phyloP scores from a whole-genome alignment of 2,113 vertebrate genomes.

The Origma solitaria region DNA sequence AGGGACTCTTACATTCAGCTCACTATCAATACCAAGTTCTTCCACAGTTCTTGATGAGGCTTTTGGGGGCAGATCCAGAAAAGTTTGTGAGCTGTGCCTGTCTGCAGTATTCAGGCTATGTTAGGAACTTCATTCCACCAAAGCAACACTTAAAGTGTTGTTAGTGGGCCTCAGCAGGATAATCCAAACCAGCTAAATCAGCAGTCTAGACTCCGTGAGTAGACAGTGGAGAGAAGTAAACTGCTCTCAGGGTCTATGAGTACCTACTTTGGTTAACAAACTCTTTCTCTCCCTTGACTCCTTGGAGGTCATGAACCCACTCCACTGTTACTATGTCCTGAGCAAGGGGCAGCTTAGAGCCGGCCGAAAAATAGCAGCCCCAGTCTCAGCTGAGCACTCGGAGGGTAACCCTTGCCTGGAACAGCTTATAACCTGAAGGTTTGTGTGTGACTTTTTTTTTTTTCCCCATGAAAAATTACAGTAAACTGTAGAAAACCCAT shows the following conservation, averaged over 20 bases:
- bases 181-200: slow-evolving; percentile 36
- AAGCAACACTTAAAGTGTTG: neutral
- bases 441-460: accelerated
- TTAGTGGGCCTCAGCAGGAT: neutral
- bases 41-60: neutral
- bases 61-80: neutral
- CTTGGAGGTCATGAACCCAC: neutral
- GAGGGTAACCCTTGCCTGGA: neutral
- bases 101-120: neutral
- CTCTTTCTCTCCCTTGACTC: neutral
- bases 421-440: neutral
- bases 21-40: neutral
- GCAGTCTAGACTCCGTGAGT: neutral
- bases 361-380: neutral
- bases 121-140: neutral
- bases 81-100: neutral
- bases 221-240: slow-evolving; percentile 2
- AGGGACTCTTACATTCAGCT: neutral
- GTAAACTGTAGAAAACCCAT: neutral
- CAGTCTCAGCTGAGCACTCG: neutral
- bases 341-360: neutral
- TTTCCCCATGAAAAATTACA: neutral
- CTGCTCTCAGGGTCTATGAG: neutral
- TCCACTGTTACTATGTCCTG: neutral
- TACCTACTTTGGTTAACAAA: neutral